phyloP scores from a whole-genome alignment of 2,113 vertebrate species.

The Nothocercus julius region DNA sequence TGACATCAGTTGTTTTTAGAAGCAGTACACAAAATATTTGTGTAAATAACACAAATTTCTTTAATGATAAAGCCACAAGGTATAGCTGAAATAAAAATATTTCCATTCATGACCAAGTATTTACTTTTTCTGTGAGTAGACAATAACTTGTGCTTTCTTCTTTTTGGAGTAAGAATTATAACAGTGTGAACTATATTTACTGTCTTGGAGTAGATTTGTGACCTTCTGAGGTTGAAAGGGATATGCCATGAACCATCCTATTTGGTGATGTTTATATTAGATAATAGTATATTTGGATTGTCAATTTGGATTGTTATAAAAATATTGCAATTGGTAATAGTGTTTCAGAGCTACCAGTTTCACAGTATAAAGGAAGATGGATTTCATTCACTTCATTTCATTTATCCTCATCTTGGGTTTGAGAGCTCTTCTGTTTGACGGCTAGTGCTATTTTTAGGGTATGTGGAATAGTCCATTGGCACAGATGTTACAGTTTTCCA shows the following conservation, averaged over 20 bases:
- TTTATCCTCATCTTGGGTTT: not conserved
- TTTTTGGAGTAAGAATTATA: not conserved
- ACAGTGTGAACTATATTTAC: not conserved
- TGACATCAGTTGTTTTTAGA: not conserved
- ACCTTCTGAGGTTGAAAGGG: not conserved
- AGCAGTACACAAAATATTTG: not conserved
- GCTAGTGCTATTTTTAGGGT: not conserved
- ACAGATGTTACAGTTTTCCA: not conserved
- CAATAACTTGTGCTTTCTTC: not conserved
- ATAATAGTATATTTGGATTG: not conserved
- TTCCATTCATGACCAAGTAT: not conserved
- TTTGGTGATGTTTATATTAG: not conserved
- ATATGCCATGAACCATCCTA: not conserved
- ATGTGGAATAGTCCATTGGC: not conserved
- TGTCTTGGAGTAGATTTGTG: not conserved
- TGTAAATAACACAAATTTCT: not conserved
- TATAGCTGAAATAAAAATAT: not conserved
- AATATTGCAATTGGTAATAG: not conserved
- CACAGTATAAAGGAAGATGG: not conserved
- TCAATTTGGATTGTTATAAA: no score
- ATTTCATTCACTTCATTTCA: not conserved
- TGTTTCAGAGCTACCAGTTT: not conserved
- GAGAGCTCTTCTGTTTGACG: not conserved
- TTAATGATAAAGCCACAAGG: not conserved
- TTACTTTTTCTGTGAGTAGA: not conserved